These are phyloP conservation scores for Crypturellus undulatus DNA, from an alignment of 2,113 vertebrate genomes.

Conservation along the genomic window DNA sequence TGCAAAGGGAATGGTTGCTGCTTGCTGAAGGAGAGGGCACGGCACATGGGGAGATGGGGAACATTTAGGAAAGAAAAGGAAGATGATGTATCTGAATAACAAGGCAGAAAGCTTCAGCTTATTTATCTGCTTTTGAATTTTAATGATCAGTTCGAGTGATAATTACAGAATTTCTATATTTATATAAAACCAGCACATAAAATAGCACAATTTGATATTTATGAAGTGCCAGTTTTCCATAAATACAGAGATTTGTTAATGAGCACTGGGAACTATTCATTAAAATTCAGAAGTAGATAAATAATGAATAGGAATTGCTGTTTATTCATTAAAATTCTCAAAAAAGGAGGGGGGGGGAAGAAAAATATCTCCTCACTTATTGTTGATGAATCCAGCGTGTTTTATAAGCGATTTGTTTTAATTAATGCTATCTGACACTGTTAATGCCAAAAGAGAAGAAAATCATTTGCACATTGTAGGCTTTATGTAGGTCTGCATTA, in stretches of 20 bases:
- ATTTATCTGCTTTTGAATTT: conserved; percentile 81
- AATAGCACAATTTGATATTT: conserved; percentile 80
- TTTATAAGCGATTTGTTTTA: conserved; percentile 66
- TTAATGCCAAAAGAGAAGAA: conserved; percentile 19
- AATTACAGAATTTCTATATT: conserved; percentile 84
- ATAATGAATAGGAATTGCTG: conserved; percentile 75
- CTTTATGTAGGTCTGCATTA: neutral
- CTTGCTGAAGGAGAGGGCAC: neutral
- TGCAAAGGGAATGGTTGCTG: neutral
- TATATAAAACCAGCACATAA: conserved; percentile 78
- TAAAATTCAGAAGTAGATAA: conserved; percentile 77
- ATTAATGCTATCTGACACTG: conserved; percentile 68
- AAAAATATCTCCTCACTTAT: conserved; percentile 52
- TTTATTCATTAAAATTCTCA: conserved; percentile 74
- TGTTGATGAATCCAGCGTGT: conserved; percentile 55
- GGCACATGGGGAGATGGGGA: neutral
- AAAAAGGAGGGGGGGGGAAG: neutral
- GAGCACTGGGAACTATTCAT: conserved; percentile 79
- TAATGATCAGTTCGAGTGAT: conserved; percentile 77
- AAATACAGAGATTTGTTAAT: conserved; percentile 81
- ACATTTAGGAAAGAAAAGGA: conserved; percentile 2
- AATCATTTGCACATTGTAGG: neutral
- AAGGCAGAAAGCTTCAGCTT: conserved; percentile 70
- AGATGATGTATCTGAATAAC: conserved; percentile 61
- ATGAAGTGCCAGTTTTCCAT: conserved; percentile 80